Base-by-base conservation (phyloP, 2,797 vertebrate genomes). In the Euthynnus affinis region DNA sequence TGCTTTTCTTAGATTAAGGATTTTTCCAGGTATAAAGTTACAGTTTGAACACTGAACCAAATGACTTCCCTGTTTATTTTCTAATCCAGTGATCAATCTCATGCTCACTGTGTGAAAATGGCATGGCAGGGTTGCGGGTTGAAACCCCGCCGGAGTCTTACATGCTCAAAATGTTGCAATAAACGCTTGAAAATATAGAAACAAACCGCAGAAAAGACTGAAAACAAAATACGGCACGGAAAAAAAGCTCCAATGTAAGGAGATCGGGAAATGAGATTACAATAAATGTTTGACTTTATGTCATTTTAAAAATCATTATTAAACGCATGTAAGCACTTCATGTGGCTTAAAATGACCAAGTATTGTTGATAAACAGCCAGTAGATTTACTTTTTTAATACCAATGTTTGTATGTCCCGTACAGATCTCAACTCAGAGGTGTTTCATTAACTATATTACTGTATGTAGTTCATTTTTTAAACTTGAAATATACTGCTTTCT, bases 1-100 rank as follows among this genome's bases (percentile, higher is more conserved):
- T 93, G 87, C 91, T 95, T 94, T 84, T 89, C 74, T 94, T 94
- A 89, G 87, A 90, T 77, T 42, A 40, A 73, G 48, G 74, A 65
- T 76, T 82, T 68, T 70, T 62, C 59, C 59, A 79, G 80, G 80
- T 78, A 80, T 88, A 85, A 91, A 84, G 78, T 80, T 77, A 34
- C 86, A 34, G 37, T 68, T 37, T 59, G 56, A 56, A 76, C 57
- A 29, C 0, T 22, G 15, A 59, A 51, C 13, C 51, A 23, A 81
- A 64, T 2, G 48, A 49, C 27, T 66, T 70, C 9, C 25, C 3
- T 29, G 61, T 56, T 84, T 65, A 15, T 78, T 76, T 75, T 72
- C 2, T 55, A 63, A 59, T 9, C 29, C 14, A 20, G 51, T 55
- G 34, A 72, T 72, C 42, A 46, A 59, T 77, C 42, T 6, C 17